phyloP scores from a whole-genome alignment of 2,797 vertebrate species.

The Clamator glandarius region DNA sequence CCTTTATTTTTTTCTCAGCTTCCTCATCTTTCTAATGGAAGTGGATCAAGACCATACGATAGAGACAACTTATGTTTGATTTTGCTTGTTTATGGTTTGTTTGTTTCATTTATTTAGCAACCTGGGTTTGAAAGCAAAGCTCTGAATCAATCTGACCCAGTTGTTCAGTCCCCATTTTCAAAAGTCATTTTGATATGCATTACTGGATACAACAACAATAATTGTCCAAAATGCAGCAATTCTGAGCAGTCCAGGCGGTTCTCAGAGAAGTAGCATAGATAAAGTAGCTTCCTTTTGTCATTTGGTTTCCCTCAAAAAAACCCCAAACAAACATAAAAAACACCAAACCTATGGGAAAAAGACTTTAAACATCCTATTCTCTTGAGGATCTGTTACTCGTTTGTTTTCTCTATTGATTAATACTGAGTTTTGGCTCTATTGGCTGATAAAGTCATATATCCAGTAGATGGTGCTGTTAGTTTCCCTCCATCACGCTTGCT shows the following conservation, averaged over 20 bases:
- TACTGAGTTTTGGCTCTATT: background rate
- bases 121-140: background rate
- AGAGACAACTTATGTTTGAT: background rate
- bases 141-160: background rate
- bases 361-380: background rate
- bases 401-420: background rate
- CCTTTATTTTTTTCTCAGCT: background rate
- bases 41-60: background rate
- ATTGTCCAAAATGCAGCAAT: background rate
- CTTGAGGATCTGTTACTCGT: background rate
- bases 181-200: background rate
- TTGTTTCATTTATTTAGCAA: background rate
- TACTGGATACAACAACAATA: background rate
- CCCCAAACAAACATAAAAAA: background rate
- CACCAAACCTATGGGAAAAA: background rate
- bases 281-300: background rate
- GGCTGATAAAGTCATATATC: background rate
- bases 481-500: background rate
- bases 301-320: background rate
- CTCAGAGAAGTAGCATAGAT: background rate
- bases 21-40: background rate
- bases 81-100: background rate
- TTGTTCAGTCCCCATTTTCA: background rate
- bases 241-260: background rate
- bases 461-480: constrained; percentile 68